A percentile compares a stretch with the other conserved stretches of the same genome.
Evolutionary conservation across 2,797 vertebrate species (phyloP).

Genomic region (Atherinosoma microstoma): DNA sequence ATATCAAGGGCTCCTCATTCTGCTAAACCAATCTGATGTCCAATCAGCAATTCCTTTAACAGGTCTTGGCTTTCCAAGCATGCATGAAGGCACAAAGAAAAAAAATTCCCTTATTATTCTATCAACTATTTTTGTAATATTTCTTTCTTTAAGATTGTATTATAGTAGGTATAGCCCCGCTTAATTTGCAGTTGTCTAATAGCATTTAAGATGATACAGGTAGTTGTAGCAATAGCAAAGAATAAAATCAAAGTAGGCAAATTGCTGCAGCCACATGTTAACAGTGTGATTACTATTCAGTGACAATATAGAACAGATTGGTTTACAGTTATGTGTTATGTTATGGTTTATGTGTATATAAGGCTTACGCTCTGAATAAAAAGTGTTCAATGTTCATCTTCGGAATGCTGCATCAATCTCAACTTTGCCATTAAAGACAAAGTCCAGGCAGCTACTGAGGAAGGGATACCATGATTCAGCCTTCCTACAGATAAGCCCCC

Average conservation of each 20-base stretch:
- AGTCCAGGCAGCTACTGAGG: neutral
- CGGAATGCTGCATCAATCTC: neutral
- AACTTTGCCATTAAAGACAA: conserved; percentile 25
- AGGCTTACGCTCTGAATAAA: neutral
- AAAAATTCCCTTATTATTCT: neutral
- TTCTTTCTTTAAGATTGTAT: neutral
- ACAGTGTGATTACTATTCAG: neutral
- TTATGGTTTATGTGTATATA: neutral
- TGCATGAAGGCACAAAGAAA: conserved; percentile 7
- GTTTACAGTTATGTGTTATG: too few species aligned
- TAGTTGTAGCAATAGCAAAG: neutral
- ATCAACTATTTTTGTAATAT: neutral
- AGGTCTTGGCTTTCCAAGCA: conserved; percentile 6
- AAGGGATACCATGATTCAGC: conserved; percentile 16
- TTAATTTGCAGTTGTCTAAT: neutral
- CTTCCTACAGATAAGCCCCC: conserved; percentile 24
- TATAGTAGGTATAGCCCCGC: neutral
- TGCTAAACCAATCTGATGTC: conserved; percentile 33
- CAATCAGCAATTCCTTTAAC: conserved; percentile 34
- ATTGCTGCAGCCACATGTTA: neutral
- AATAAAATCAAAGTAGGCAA: neutral
- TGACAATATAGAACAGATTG: neutral
- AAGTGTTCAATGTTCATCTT: conserved; percentile 15
- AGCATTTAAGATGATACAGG: neutral
- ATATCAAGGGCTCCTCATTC: conserved; percentile 30